Base-by-base conservation (phyloP, 2,113 vertebrate genomes). In the Pelodiscus sinensis region DNA sequence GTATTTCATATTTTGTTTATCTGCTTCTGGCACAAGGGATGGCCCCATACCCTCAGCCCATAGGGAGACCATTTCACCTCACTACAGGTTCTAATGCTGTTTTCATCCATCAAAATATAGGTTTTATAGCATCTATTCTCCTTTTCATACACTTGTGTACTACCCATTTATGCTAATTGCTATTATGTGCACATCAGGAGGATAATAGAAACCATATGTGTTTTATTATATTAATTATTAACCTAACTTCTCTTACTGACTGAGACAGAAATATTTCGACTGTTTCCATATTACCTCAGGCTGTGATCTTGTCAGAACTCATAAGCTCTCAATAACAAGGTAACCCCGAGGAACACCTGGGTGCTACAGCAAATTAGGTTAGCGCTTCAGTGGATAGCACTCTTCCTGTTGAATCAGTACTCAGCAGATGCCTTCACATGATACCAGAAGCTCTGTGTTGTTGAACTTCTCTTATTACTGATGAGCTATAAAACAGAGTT, bases 201-300 rank as follows among this genome's bases (percentile, higher is more conserved):
- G 51, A 85, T 8, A 82, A 77, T 38, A 81, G 38, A 90, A 92
- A 88, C n/a, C 8, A 3, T 35, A 44, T 1, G 0, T 79, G 3
- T 12, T 82, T 90, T 86, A 24, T 58, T 89, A 15, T 71, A 77
- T 79, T 77, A 87, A 71, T 75, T 90, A 68, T 75, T 94, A 78
- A 92, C 79, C 27, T 79, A 91, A 77, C 54, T 55, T 82, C 27
- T 90, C 1, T 1, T 83, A 52, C 58, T 71, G 16, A 29, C 54
- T 84, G 71, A 79, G 6, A 92, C 68, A 1, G 0, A 79, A 56
- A 24, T 83, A 86, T 25, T 89, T 92, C 85, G 18, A 52, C n/a
- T 86, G 56, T 29, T 91, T 89, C 19, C 5, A 11, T 89, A 22
- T 8, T 82, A 27, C 2, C 6, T 77, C 65, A 50, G 71, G 35